Percentiles rank a stretch among this genome's conserved stretches.
Evolutionary conservation across 2,113 vertebrate genomes (phyloP).

Genomic region (Pycnonotus jocosus): DNA sequence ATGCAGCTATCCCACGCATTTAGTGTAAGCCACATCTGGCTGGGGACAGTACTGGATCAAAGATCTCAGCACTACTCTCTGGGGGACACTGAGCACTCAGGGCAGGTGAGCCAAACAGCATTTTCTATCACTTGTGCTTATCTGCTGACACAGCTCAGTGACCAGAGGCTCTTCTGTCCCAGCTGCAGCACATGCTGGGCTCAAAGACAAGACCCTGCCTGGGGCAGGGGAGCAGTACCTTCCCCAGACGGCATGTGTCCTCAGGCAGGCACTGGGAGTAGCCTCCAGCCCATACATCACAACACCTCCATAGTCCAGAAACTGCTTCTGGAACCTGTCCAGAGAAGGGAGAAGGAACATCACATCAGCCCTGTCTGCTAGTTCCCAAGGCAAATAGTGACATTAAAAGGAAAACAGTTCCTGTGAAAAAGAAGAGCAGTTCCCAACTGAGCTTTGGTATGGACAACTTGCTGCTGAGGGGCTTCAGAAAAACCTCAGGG

Average conservation of each 20-base stretch:
- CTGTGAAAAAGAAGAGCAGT: background rate
- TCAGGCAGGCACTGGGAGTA: slow-evolving; percentile 75
- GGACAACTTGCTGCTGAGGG: background rate
- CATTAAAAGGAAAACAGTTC: background rate
- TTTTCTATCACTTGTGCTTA: background rate
- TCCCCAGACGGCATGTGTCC: slow-evolving; percentile 83
- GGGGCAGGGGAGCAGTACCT: slow-evolving; percentile 71
- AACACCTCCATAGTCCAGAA: slow-evolving; percentile 85
- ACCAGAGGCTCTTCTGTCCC: background rate
- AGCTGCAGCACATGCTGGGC: background rate
- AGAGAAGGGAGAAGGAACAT: background rate
- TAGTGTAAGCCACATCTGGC: background rate
- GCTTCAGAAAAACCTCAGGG: background rate
- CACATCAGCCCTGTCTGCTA: background rate
- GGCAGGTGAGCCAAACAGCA: background rate
- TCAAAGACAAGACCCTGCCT: background rate
- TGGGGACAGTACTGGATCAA: background rate
- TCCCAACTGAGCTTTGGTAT: rapidly evolving
- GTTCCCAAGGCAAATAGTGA: background rate
- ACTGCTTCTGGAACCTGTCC: slow-evolving; percentile 80
- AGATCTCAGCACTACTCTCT: rapidly evolving
- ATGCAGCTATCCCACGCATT: background rate
- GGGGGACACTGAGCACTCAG: background rate
- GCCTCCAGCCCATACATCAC: slow-evolving; percentile 87
- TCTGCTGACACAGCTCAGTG: background rate